Evolutionary conservation across 2,888 invertebrate genomes (phyloP), one percentile per base, ranked within the genome.

Genomic region (Limnephilus auricula): DNA sequence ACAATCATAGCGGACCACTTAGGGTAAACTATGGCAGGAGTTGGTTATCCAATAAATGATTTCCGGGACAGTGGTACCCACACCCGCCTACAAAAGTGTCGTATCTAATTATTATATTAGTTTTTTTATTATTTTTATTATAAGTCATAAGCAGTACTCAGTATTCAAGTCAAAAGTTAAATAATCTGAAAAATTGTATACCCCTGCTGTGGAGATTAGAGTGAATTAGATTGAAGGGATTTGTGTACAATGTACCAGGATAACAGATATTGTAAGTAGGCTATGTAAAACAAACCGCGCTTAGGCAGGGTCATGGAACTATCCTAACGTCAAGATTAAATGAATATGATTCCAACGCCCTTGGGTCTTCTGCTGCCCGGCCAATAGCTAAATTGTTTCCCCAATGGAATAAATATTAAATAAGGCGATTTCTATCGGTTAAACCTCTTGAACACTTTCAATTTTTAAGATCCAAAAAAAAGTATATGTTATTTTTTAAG

Each of bases 171-270:
- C 18, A 50, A 18, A 50, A 5, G 50, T 50, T 18, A 15, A 18
- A 18, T 18, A 50, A 5, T 65, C 4, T 65, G 18, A 25, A 65
- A 65, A 65, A n/a, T 0, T 65, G n/a, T 65, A 9, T 13, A 65
- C 65, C 25, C 25, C 25, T 65, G 25, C 65, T 9, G 34, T 34
- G 2, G 32, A 13, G 34, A 82, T 82, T 82, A 34, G 0, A 82
- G 32, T 82, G 34, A 82, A 34, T 82, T 82, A 25, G 34, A 82
- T 82, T 34, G 18, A 82, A 34, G 82, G 82, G 34, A 25, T 82
- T 82, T 82, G 82, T 31, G 82, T 82, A 25, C 34, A 34, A n/a
- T 82, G 82, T 34, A 34, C 82, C 34, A 31, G 32, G 65, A 25
- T 65, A 65, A 18, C 25, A 25, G 65, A 65, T 9, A 65, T 25